Percentiles rank a stretch among this genome's conserved stretches.
These are phyloP conservation scores for Leucoma salicis DNA, from an alignment of 2,888 invertebrate genomes.

Conservation along the genomic window DNA sequence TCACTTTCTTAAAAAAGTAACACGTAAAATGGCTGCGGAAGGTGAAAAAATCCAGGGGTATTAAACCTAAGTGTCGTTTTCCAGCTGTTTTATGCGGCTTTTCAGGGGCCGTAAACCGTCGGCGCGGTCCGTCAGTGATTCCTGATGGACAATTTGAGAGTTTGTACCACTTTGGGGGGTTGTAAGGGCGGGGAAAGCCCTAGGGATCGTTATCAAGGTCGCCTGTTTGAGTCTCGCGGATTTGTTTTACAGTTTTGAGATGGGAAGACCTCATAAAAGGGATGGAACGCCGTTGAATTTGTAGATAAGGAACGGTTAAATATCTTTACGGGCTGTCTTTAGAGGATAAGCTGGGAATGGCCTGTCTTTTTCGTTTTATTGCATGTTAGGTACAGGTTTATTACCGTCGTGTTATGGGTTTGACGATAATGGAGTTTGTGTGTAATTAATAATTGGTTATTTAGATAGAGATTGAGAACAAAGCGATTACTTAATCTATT, in stretches of 20 bases:
- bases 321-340: constrained; percentile 34
- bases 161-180: constrained; percentile 51
- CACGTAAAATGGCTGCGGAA: constrained; percentile 15
- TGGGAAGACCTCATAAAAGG: constrained; percentile 37
- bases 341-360: constrained; percentile 26
- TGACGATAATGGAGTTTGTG: constrained; percentile 16
- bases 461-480: constrained; percentile 8
- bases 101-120: constrained; percentile 67
- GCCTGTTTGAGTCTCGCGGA: constrained; percentile 35
- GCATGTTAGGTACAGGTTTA: constrained; percentile 18
- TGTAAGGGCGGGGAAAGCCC: constrained; percentile 34
- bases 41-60: constrained; percentile 63
- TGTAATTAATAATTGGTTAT: constrained; percentile 21
- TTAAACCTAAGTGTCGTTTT: constrained; percentile 69
- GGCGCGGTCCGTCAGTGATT: constrained; percentile 64
- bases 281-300: constrained; percentile 36
- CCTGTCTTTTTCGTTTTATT: constrained; percentile 22
- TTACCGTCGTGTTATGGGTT: constrained; percentile 15
- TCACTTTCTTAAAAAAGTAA: constrained; percentile 21
- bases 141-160: constrained; percentile 80
- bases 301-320: constrained; percentile 38
- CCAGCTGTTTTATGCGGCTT: constrained; percentile 68
- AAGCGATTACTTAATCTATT: too few relatives aligned
- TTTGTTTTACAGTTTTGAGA: constrained; percentile 49
- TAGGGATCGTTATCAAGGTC: constrained; percentile 42